Conservation (phyloP, 2,797 vertebrate genomes). For the Macroramphosus scolopax region DNA sequence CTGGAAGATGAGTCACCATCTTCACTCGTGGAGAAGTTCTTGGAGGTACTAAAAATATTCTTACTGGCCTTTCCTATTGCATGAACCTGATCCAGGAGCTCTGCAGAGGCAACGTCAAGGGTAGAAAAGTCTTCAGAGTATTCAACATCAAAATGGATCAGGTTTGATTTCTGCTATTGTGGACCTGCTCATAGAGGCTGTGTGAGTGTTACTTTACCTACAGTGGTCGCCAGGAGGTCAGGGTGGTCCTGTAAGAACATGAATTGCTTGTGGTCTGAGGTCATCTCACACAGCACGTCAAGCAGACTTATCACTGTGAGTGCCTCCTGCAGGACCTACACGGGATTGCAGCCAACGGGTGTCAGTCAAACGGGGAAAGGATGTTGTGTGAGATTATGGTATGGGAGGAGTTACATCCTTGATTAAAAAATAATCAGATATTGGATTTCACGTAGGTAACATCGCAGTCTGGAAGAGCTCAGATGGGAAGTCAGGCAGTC, state of each 20-base stretch:
- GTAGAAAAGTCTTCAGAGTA: too few relatives aligned
- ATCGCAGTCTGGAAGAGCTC: too few relatives aligned
- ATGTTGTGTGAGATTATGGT: too few relatives aligned
- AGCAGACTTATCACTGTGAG: constrained; percentile 86
- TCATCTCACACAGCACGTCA: constrained; percentile 93
- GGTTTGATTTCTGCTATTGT: too few relatives aligned
- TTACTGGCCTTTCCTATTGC: constrained; percentile 81
- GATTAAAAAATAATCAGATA: too few relatives aligned
- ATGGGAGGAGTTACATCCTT: too few relatives aligned
- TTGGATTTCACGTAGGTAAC: too few relatives aligned
- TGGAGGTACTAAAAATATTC: constrained; percentile 84
- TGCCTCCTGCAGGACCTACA: constrained; percentile 80
- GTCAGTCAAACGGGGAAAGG: neutral
- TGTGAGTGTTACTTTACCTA: constrained; percentile 80
- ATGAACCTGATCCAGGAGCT: constrained; percentile 85
- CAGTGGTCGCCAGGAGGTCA: constrained; percentile 80
- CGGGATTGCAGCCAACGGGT: constrained; percentile 29
- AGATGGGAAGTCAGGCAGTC: neutral
- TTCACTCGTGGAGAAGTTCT: constrained; percentile 71
- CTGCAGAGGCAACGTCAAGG: too few relatives aligned
- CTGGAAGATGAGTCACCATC: constrained; percentile 54
- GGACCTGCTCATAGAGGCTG: too few relatives aligned
- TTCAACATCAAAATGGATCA: too few relatives aligned
- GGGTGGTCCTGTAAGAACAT: constrained; percentile 84
- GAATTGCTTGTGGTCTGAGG: constrained; percentile 79